Evolutionary conservation across 2,113 vertebrate genomes (phyloP).

Genomic region (Phaetusa simplex): DNA sequence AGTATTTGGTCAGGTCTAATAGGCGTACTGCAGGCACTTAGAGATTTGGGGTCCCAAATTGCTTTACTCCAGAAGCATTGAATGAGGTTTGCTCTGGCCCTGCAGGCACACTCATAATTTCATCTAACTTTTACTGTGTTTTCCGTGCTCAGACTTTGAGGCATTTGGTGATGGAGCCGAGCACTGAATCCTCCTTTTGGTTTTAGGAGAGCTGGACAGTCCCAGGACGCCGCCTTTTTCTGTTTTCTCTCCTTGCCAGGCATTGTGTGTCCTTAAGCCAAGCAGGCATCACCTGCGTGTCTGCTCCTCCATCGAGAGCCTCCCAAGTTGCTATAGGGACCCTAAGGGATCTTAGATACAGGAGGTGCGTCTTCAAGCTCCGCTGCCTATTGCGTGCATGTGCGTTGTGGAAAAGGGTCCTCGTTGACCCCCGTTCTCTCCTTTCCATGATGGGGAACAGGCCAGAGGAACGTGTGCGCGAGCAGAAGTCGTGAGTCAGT

Average conservation of each 20-base stretch:
- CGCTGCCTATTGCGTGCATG: rapidly evolving
- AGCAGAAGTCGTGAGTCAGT: constrained; percentile 40
- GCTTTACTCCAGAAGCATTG: not conserved
- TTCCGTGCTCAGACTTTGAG: not conserved
- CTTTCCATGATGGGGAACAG: rapidly evolving
- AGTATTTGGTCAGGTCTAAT: constrained; percentile 27
- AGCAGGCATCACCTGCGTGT: not conserved
- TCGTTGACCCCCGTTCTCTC: not conserved
- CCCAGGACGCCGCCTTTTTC: rapidly evolving
- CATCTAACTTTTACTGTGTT: not conserved
- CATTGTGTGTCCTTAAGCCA: not conserved
- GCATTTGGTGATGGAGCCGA: not conserved
- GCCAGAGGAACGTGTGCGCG: not conserved
- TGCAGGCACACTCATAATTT: not conserved
- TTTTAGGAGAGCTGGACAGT: not conserved
- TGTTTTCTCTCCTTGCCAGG: not conserved
- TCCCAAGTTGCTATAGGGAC: not conserved
- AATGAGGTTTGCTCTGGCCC: not conserved
- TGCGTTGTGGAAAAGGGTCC: not conserved
- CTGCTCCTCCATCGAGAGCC: not conserved
- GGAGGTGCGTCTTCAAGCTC: not conserved
- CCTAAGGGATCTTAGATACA: not conserved
- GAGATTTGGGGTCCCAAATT: not conserved
- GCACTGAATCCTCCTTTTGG: not conserved
- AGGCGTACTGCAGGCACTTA: not conserved